phyloP scores from a whole-genome alignment of 2,113 vertebrate genomes.

The Rattus rattus region DNA sequence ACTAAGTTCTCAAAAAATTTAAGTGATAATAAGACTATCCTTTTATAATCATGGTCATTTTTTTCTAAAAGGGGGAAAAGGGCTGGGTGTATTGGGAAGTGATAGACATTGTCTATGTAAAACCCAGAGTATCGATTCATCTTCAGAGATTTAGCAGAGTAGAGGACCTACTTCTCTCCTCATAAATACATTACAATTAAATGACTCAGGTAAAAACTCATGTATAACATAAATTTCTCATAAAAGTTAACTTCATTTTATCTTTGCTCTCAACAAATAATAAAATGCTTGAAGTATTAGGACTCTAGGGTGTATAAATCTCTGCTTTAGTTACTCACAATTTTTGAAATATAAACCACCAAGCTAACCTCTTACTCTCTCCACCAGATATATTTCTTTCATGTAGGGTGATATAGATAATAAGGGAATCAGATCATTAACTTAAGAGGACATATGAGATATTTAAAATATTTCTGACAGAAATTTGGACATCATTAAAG shows the following conservation, averaged over 20 bases:
- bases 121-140: background rate
- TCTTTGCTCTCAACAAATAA: background rate
- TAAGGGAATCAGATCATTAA: background rate
- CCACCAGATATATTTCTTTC: background rate
- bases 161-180: background rate
- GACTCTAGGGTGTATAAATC: background rate
- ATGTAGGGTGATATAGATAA: background rate
- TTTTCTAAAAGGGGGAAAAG: background rate
- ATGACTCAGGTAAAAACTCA: background rate
- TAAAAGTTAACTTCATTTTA: background rate
- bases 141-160: background rate
- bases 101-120: background rate
- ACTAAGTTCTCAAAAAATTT: background rate
- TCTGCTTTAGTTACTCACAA: background rate
- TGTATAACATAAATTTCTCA: background rate
- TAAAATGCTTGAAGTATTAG: background rate
- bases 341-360: background rate
- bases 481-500: background rate
- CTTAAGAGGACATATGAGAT: background rate
- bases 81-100: background rate
- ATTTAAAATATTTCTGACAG: background rate
- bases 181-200: background rate
- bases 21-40: background rate
- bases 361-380: background rate
- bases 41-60: background rate